Conservation (phyloP, 2,888 invertebrate species). For the Onthophagus sagittarius region DNA sequence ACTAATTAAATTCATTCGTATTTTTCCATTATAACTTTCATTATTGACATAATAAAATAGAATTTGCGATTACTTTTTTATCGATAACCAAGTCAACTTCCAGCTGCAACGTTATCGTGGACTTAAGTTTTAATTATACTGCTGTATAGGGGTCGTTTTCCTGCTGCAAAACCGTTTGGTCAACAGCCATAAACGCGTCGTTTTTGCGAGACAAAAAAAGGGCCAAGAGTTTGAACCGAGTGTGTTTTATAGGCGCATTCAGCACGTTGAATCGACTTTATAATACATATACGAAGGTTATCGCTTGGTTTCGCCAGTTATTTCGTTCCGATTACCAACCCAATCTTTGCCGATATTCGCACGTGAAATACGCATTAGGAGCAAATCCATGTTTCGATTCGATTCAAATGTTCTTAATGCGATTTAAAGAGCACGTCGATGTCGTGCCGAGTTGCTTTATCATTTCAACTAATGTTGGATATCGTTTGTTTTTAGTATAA, state of each 20-base stretch:
- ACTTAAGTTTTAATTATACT: neutral
- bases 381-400: neutral
- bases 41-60: too few relatives aligned
- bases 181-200: neutral
- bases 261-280: neutral
- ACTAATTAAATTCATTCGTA: too few relatives aligned
- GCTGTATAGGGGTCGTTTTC: neutral
- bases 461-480: neutral
- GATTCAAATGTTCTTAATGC: neutral
- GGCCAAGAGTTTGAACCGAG: neutral
- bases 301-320: neutral
- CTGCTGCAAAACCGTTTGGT: neutral
- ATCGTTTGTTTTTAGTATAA: neutral
- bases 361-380: neutral
- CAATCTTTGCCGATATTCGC: neutral
- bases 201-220: neutral
- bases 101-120: neutral
- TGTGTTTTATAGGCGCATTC: neutral
- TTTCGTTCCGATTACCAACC: neutral
- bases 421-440: neutral
- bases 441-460: neutral
- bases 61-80: too few relatives aligned
- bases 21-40: too few relatives aligned
- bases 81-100: neutral
- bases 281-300: neutral